These are phyloP conservation scores for Oenanthe oenanthe DNA, from an alignment of 2,113 vertebrate species.

Conservation along the genomic window DNA sequence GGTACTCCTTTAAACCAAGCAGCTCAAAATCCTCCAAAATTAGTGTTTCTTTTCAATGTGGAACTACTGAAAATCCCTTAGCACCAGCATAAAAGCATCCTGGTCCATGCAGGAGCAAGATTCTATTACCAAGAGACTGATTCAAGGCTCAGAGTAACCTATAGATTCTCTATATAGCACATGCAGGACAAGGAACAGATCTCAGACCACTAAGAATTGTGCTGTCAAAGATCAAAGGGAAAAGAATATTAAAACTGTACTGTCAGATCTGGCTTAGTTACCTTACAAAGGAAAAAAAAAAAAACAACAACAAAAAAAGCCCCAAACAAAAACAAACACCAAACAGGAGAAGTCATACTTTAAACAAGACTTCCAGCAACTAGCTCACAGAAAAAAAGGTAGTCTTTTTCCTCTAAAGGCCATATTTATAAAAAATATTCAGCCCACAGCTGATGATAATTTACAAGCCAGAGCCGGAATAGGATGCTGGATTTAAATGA, in stretches of 20 bases:
- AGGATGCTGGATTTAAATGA: neutral
- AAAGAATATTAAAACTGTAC: neutral
- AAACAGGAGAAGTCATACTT: neutral
- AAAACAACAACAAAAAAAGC: accelerated
- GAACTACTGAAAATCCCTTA: neutral
- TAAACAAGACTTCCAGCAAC: neutral
- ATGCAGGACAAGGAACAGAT: neutral
- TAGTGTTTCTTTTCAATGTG: neutral
- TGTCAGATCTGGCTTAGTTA: neutral
- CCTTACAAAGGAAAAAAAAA: neutral
- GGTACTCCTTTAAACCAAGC: neutral
- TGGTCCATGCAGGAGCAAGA: accelerated
- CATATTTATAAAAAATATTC: neutral
- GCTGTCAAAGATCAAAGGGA: neutral
- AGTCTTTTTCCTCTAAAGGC: neutral
- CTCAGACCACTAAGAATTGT: neutral
- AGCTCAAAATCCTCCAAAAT: neutral
- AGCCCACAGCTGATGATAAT: neutral
- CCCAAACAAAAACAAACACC: neutral
- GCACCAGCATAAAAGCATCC: neutral
- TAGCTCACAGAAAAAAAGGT: neutral
- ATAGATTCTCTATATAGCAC: neutral
- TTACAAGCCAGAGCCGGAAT: neutral
- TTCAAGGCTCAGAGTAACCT: neutral
- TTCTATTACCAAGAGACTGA: neutral